Conservation (phyloP, 2,888 invertebrate species). For the Sinhomidia bicolor region DNA sequence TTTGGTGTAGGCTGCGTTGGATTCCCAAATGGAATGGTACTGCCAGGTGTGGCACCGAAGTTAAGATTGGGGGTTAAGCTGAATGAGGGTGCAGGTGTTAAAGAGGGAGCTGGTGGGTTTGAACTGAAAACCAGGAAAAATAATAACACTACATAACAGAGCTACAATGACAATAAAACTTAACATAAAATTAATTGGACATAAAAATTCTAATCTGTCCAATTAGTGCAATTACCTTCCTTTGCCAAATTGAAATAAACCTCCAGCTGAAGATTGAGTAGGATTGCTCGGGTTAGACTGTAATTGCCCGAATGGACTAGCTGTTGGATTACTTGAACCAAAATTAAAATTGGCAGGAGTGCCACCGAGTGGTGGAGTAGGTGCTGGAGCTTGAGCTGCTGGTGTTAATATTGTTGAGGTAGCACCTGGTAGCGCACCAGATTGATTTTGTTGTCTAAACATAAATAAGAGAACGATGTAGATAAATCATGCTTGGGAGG, state of each 20-base stretch:
- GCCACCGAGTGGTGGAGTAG: slow-evolving; percentile 26
- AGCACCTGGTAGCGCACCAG: not conserved
- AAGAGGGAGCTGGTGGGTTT: slow-evolving; percentile 25
- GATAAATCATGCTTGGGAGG: too few relatives aligned
- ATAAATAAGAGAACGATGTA: not conserved
- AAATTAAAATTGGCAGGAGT: slow-evolving; percentile 42
- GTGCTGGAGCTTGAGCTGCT: slow-evolving; percentile 23
- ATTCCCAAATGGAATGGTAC: slow-evolving; percentile 66
- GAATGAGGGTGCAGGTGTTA: slow-evolving; percentile 43
- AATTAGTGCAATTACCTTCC: too few relatives aligned
- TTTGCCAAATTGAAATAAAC: slow-evolving; percentile 37
- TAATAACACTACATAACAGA: too few relatives aligned
- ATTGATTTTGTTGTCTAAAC: slow-evolving; percentile 28
- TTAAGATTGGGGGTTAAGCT: slow-evolving; percentile 62
- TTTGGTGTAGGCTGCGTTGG: slow-evolving; percentile 58
- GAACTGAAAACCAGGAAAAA: slow-evolving; percentile 18
- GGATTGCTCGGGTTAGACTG: slow-evolving; percentile 8
- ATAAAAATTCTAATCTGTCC: too few relatives aligned
- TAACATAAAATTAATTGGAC: too few relatives aligned
- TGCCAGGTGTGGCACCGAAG: slow-evolving; percentile 53
- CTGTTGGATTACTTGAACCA: slow-evolving; percentile 29
- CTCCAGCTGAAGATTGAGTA: slow-evolving; percentile 13
- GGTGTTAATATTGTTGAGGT: slow-evolving; percentile 16
- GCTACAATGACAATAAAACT: too few relatives aligned
- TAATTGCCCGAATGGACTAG: slow-evolving; percentile 54